Evolutionary conservation across 2,888 invertebrate genomes (phyloP).

Genomic region (Koerneria pararmatus): DNA sequence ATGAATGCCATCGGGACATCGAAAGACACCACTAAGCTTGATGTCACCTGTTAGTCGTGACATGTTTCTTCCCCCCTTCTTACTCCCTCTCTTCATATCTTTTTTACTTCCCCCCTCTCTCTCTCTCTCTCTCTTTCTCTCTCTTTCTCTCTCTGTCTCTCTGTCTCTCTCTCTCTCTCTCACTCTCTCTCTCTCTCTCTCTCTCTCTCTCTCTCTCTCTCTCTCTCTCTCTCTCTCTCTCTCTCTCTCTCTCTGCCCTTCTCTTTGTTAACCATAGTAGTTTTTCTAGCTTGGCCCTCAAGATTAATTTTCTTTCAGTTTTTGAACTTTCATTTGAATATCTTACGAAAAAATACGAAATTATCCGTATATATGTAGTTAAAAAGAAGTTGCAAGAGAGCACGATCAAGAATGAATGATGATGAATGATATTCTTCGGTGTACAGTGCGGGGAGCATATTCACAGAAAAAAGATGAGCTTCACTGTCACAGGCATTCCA

Average conservation of each 20-base stretch:
- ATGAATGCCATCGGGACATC: slow-evolving; percentile 46
- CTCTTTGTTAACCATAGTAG: background rate
- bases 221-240: background rate
- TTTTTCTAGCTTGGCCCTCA: no score
- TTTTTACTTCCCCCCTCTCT: background rate
- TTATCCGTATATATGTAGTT: no score
- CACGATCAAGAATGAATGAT: no score
- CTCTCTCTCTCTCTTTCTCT: background rate
- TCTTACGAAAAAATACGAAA: no score
- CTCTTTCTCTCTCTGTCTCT: background rate
- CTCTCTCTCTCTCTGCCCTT: background rate
- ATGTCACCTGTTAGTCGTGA: slow-evolving; percentile 46
- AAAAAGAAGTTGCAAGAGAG: no score
- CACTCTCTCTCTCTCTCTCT: background rate
- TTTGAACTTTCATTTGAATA: no score
- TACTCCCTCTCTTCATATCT: background rate
- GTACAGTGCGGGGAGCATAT: no score
- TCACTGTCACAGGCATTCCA: no score
- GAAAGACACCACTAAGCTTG: slow-evolving; percentile 38
- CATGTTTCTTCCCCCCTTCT: background rate
- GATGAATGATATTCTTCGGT: no score
- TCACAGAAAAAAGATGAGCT: no score
- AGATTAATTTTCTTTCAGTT: no score
- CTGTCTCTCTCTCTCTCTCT: background rate
- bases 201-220: background rate